These are phyloP conservation scores for Elephas maximus DNA, from an alignment of 2,113 vertebrate genomes.

Conservation along the genomic window DNA sequence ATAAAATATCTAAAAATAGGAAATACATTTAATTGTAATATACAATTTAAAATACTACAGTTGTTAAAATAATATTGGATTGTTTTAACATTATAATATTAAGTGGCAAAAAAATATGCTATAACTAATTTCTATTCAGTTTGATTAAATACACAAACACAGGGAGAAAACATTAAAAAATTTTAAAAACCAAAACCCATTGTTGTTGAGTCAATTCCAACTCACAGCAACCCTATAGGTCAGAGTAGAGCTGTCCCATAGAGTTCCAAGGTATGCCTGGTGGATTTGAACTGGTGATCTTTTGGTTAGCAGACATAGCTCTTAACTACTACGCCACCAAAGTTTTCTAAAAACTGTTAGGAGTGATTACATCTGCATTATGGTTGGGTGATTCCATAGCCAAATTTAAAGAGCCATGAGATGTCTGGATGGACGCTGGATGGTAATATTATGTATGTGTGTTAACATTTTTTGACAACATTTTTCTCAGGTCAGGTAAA, in stretches of 20 bases:
- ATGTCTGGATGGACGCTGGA: neutral
- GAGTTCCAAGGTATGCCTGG: too few species aligned
- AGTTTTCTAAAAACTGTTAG: neutral
- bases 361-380: neutral
- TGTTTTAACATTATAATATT: neutral
- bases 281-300: too few species aligned
- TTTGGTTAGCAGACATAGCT: too few species aligned
- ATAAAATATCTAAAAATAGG: neutral
- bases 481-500: neutral
- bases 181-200: too few species aligned
- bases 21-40: neutral
- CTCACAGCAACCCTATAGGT: too few species aligned
- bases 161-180: neutral
- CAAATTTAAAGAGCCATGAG: neutral
- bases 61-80: neutral
- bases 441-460: neutral
- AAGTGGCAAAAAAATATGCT: neutral
- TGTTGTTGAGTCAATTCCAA: too few species aligned
- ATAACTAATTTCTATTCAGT: neutral
- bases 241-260: too few species aligned
- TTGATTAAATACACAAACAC: neutral
- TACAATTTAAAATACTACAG: neutral
- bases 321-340: too few species aligned
- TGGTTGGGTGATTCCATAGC: neutral
- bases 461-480: neutral